A percentile compares a stretch with the other conserved stretches of the same genome.
These are phyloP conservation scores for Trichonephila clavata DNA, from an alignment of 1,140 invertebrate genomes.

Conservation along the genomic window DNA sequence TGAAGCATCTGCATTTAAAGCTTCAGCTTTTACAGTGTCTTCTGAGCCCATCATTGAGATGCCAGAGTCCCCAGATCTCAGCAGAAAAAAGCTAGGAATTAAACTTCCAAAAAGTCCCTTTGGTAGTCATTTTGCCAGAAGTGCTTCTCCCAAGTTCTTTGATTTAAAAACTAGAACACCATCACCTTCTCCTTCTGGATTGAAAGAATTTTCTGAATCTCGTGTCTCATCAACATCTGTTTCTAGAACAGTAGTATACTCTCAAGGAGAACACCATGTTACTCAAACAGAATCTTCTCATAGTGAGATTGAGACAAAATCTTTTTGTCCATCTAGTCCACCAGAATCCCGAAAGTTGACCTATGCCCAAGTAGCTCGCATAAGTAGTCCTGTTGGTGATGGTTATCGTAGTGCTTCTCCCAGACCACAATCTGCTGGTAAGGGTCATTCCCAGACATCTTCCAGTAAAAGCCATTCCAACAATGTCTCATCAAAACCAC, in stretches of 20 bases:
- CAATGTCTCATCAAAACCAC: not conserved
- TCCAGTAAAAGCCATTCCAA: conserved; percentile 26
- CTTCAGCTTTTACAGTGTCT: conserved; percentile 10
- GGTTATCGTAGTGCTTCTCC: conserved; percentile 41
- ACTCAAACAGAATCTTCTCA: conserved; percentile 71
- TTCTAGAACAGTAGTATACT: conserved; percentile 54
- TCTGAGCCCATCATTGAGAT: conserved; percentile 65
- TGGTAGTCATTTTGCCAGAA: conserved; percentile 52
- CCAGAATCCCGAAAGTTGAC: conserved; percentile 66
- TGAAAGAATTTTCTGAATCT: conserved; percentile 72
- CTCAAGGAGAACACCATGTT: conserved; percentile 60
- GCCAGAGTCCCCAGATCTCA: conserved; percentile 52
- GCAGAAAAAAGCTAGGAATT: not conserved
- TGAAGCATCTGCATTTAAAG: conserved; percentile 68
- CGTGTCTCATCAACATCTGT: conserved; percentile 69
- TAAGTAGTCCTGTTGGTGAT: conserved; percentile 63
- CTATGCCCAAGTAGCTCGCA: conserved; percentile 77
- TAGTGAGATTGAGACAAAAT: conserved; percentile 70
- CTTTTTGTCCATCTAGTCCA: conserved; percentile 52
- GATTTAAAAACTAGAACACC: conserved; percentile 66
- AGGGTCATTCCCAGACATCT: conserved; percentile 14
- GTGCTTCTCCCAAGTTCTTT: conserved; percentile 70
- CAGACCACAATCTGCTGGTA: conserved; percentile 10
- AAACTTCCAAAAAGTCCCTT: conserved; percentile 56
- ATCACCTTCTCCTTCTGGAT: conserved; percentile 13